These are phyloP conservation scores for Eremobia ochroleuca DNA, from an alignment of 2,888 invertebrate species.

Conservation along the genomic window DNA sequence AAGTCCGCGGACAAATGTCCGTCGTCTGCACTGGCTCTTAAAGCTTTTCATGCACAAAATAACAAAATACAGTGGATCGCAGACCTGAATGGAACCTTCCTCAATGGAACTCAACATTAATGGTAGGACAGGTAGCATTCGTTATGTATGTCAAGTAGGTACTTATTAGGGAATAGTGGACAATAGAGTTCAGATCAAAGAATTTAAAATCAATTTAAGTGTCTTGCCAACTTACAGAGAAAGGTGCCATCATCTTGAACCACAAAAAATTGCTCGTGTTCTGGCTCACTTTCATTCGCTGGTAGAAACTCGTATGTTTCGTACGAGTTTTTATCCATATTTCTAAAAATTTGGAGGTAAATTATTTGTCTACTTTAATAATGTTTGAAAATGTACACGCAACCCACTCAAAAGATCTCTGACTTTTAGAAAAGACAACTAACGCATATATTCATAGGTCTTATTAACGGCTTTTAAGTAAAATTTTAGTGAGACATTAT, in stretches of 20 bases:
- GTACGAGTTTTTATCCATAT: slow-evolving; percentile 83
- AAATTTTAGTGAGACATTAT: not conserved
- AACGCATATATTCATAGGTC: not conserved
- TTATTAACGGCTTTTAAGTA: not conserved
- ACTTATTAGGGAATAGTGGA: not conserved
- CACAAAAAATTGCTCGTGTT: slow-evolving; percentile 81
- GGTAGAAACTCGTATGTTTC: slow-evolving; percentile 83
- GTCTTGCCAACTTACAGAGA: slow-evolving; percentile 73
- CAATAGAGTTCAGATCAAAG: not conserved
- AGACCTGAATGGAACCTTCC: not conserved
- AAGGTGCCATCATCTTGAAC: slow-evolving; percentile 85
- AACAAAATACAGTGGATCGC: not conserved
- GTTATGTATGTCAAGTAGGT: not conserved
- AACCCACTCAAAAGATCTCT: not conserved
- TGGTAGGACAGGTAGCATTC: not conserved
- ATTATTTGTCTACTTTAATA: not conserved
- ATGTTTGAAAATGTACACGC: not conserved
- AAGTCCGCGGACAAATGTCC: too few species aligned
- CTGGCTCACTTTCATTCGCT: slow-evolving; percentile 69
- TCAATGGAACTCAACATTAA: not conserved
- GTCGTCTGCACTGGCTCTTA: too few species aligned
- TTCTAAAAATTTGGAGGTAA: slow-evolving; percentile 28
- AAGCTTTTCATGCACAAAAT: not conserved
- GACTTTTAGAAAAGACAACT: not conserved
- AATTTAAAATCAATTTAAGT: not conserved